Percentiles rank a stretch among this genome's conserved stretches.
Conservation (phyloP, 1,140 invertebrate genomes). For the Akabosia matsudoensis region DNA sequence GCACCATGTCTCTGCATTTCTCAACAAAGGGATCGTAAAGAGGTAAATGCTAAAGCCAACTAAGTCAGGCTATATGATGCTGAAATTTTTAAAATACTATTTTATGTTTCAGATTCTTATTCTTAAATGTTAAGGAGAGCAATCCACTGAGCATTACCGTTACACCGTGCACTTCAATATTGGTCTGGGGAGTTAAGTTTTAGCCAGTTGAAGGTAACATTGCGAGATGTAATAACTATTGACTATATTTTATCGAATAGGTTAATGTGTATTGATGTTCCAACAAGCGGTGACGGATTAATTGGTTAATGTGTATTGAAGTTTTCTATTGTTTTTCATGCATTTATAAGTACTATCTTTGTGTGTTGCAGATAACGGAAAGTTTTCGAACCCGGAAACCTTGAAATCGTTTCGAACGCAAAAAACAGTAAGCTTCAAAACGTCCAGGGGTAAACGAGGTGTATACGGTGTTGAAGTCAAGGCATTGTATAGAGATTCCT, state of each 20-base stretch:
- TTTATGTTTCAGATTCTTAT: conserved; percentile 47
- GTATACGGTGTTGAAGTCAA: conserved; percentile 47
- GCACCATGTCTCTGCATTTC: conserved; percentile 40
- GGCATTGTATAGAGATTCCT: conserved; percentile 48
- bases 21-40: conserved; percentile 40
- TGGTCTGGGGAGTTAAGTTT: conserved; percentile 49
- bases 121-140: conserved; percentile 48
- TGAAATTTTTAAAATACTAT: background rate
- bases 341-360: background rate
- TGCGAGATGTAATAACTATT: too few species aligned
- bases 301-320: background rate
- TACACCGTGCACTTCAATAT: conserved; percentile 51
- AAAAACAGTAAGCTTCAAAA: conserved; percentile 36
- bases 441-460: conserved; percentile 36
- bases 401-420: conserved; percentile 43
- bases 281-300: too few species aligned
- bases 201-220: conserved; percentile 39
- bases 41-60: conserved; percentile 36
- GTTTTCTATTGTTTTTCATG: too few species aligned
- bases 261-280: too few species aligned
- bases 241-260: too few species aligned
- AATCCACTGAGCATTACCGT: conserved; percentile 50
- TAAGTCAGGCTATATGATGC: background rate
- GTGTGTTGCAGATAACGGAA: conserved; percentile 4
- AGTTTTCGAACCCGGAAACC: background rate